Conservation (phyloP, 2,113 vertebrate species). For the Picathartes gymnocephalus region DNA sequence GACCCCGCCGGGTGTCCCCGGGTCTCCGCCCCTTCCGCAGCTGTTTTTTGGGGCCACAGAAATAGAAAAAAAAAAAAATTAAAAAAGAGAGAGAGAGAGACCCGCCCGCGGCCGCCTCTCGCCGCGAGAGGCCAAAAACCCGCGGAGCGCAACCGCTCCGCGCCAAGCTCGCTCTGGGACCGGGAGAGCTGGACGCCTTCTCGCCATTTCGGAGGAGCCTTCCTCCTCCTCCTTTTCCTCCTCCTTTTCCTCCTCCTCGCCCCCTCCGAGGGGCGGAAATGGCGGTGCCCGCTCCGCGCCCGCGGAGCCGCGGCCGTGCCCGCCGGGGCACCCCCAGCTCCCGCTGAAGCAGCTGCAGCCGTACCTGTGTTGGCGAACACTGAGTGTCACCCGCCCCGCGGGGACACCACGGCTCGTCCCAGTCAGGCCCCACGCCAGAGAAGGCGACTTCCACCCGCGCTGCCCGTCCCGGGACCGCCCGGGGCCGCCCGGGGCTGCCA, state of each 20-base stretch:
- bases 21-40: conserved; percentile 46
- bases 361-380: conserved; percentile 57
- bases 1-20: background rate
- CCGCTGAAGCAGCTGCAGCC: conserved; percentile 57
- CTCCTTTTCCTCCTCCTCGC: background rate
- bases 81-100: background rate
- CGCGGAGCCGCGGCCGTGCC: background rate
- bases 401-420: conserved; percentile 63
- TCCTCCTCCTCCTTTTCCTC: background rate
- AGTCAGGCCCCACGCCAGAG: conserved; percentile 26
- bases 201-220: background rate
- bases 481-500: background rate
- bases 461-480: background rate
- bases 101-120: conserved; percentile 31
- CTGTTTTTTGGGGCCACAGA: conserved; percentile 11
- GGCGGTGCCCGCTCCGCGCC: background rate
- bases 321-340: background rate
- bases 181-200: conserved; percentile 43
- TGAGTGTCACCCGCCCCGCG: conserved; percentile 1
- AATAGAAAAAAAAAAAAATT: too few species aligned
- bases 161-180: conserved; percentile 45
- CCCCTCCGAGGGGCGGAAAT: background rate
- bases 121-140: conserved; percentile 3
- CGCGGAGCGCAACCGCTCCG: conserved; percentile 15
- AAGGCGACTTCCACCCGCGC: background rate